Evolutionary conservation across 1,140 invertebrate species (phyloP), one percentile per base, ranked within the genome.

Genomic region (Psilanteris sp.): DNA sequence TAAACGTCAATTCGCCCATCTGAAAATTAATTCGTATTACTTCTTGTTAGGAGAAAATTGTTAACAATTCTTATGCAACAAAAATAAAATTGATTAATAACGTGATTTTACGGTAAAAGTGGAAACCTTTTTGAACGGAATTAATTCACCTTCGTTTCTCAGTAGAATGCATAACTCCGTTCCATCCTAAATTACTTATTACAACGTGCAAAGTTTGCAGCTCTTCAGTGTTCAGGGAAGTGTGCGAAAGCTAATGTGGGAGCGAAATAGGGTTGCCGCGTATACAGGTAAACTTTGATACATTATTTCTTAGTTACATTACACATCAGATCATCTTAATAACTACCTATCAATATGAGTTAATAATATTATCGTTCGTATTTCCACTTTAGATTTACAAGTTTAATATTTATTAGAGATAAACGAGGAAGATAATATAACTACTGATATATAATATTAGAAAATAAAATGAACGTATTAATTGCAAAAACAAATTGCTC

Each of bases 331-430:
- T 76, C 73, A 66, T 70, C 77, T 80, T 75, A 72, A 62, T 72
- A 50, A 68, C 67, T 62, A 61, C 48, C 76, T 68, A 74, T 72
- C 70, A 67, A 76, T 76, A 76, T 74, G 59, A 80, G 52, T 82
- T 85, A 83, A 85, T 79, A 79, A 85, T 83, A 84, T 83, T 83
- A 85, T 85, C 82, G 70, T 83, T 71, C 77, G 79, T 84, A 85
- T 81, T 80, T 70, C 78, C 78, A 79, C 79, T 83, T 79, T 80
- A 77, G 77, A 78, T 83, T 80, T 77, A 55, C 61, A 74, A 83
- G 74, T 78, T 81, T 78, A 64, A 80, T 75, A 76, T 72, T 79
- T 73, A 83, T 81, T 68, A 31, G 26, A 31, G 20, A 62, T 72
- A 39, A 67, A 59, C 10, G 14, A 52, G 13, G 5, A 18, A 4